phyloP scores from a whole-genome alignment of 2,797 vertebrate species.

The Lacerta bilineata region DNA sequence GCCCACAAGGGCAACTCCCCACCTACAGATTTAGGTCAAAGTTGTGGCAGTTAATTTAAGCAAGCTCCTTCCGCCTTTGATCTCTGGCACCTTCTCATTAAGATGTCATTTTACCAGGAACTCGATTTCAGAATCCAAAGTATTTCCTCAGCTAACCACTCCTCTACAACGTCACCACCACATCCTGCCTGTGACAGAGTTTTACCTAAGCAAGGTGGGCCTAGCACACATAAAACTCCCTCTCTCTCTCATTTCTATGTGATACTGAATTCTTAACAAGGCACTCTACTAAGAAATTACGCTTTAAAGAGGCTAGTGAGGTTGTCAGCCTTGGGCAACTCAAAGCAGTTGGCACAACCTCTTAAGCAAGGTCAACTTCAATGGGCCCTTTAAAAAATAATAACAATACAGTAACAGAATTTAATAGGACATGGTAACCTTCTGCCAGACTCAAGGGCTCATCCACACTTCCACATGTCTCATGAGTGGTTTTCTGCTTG shows the following conservation, averaged over 20 bases:
- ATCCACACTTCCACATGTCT: too few species aligned
- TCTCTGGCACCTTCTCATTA: background rate
- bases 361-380: background rate
- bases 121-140: background rate
- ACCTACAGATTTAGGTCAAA: constrained; percentile 3
- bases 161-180: background rate
- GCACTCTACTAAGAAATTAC: background rate
- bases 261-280: background rate
- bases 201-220: background rate
- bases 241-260: background rate
- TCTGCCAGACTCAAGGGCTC: too few species aligned
- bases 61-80: background rate
- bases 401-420: background rate
- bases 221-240: background rate
- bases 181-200: background rate
- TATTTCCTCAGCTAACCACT: background rate
- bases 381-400: background rate
- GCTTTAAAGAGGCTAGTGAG: background rate
- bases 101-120: background rate
- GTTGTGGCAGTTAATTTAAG: background rate
- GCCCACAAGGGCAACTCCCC: background rate
- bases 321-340: background rate
- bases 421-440: background rate
- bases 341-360: background rate
- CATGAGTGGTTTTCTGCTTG: too few species aligned